Evolutionary conservation across 2,888 invertebrate species (phyloP).

Genomic region (Erpobdella octoculata): DNA sequence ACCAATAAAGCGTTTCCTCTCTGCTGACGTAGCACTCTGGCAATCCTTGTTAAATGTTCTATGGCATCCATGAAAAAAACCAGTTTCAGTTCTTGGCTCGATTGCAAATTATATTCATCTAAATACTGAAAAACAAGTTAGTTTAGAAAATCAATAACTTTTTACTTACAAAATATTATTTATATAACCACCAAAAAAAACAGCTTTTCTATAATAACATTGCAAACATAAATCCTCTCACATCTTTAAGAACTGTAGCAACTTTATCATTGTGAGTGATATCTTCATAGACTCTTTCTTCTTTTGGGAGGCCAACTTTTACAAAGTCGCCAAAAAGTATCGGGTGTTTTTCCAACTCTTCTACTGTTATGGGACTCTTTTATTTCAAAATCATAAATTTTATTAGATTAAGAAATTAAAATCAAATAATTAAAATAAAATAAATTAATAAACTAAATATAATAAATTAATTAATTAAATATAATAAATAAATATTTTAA

Average conservation of each 20-base stretch:
- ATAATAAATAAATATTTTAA: no score
- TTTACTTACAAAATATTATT: neutral
- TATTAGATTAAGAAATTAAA: neutral
- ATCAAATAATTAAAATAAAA: neutral
- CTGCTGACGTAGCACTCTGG: constrained; percentile 52
- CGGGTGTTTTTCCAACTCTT: constrained; percentile 46
- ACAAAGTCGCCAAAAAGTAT: constrained; percentile 79
- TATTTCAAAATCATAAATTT: neutral
- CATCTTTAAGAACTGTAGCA: constrained; percentile 60
- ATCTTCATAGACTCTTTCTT: constrained; percentile 73
- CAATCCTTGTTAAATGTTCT: constrained; percentile 52
- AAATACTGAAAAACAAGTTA: constrained; percentile 59
- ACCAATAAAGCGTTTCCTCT: constrained; percentile 53
- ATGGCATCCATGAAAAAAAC: constrained; percentile 68
- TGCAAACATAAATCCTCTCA: no score
- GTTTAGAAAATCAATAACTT: neutral
- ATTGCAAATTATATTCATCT: constrained; percentile 71
- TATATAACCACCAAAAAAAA: neutral
- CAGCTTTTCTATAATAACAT: no score
- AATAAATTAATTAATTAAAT: no score
- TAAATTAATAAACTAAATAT: no score
- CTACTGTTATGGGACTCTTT: constrained; percentile 37
- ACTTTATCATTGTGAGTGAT: constrained; percentile 67
- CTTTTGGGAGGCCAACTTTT: constrained; percentile 64
- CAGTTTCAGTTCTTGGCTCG: constrained; percentile 71